These are phyloP conservation scores for Palythoa caribaeorum DNA, from an alignment of 92 coral and sea anemone species.

Conservation along the genomic window DNA sequence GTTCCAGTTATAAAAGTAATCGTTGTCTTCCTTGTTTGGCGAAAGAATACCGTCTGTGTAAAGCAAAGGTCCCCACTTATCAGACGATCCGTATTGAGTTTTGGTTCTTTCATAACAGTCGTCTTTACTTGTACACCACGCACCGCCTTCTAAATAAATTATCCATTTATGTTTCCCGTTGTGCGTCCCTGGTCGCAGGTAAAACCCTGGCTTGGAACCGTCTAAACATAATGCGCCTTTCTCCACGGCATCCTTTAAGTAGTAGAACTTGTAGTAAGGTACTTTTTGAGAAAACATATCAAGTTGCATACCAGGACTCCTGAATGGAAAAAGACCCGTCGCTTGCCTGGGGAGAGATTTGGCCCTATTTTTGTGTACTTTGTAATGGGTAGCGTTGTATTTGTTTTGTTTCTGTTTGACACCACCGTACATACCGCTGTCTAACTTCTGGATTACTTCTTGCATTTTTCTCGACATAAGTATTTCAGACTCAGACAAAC, in stretches of 20 bases:
- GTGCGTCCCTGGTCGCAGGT: conserved; percentile 67
- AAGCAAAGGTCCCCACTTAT: conserved; percentile 16
- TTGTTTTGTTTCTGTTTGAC: background rate
- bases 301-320: background rate
- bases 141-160: conserved; percentile 52
- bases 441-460: conserved; percentile 9
- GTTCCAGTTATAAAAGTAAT: conserved; percentile 58
- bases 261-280: conserved; percentile 54
- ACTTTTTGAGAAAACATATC: background rate
- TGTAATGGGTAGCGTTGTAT: background rate
- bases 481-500: background rate
- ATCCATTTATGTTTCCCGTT: conserved; percentile 49
- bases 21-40: conserved; percentile 16
- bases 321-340: conserved; percentile 4
- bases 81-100: conserved; percentile 42
- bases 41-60: conserved; percentile 44
- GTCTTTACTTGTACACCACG: conserved; percentile 57
- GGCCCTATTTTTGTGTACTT: background rate
- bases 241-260: conserved; percentile 65
- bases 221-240: conserved; percentile 91
- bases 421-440: background rate
- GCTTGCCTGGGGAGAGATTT: background rate
- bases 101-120: conserved; percentile 53
- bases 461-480: background rate
- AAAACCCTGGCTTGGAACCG: conserved; percentile 90